Evolutionary conservation across 2,888 invertebrate genomes (phyloP), one percentile per base, ranked within the genome.

Genomic region (Hypsopygia costalis): DNA sequence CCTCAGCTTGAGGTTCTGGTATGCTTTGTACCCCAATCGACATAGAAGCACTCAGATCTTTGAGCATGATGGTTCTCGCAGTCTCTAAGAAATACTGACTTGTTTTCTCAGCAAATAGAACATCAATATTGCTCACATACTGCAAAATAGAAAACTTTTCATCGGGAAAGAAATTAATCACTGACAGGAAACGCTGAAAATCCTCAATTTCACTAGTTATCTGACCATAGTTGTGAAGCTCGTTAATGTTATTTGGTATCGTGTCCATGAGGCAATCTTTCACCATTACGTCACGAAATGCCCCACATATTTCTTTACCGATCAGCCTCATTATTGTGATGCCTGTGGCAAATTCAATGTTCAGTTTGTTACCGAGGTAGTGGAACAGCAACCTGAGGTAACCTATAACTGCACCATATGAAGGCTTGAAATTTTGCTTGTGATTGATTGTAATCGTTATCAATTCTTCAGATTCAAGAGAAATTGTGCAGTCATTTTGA

Each of bases 11-110:
- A 20, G 12, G 9, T 10, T 33, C 70, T 0, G 80, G 77, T 46
- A 83, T 69, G 35, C 69, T 86, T 40, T 89, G 88, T 1, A 90
- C 86, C 0, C 91, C 90, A 48, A 91, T 86, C 6, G 89, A 78
- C 66, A 92, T 90, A 55, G 93, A 93, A 49, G 93, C 91, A 70
- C 96, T 95, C 38, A 97, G 89, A 74, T 97, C 95, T 62, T 94
- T 94, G 39, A 92, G 91, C 92, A 97, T 95, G 33, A 97, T 92
- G 44, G 77, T 83, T 27, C 93, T 87, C 0, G 96, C 95, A 36
- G 86, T 89, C 41, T 91, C 91, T 40, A 95, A 72, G 48, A 95
- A 92, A 51, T 93, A 91, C 58, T 93, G 91, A 52, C 94, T 94
- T 38, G 94, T 93, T 60, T 94, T 94, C 61, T 94, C 92, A 22